phyloP scores from a whole-genome alignment of 2,113 vertebrate species.

The Caracal caracal region DNA sequence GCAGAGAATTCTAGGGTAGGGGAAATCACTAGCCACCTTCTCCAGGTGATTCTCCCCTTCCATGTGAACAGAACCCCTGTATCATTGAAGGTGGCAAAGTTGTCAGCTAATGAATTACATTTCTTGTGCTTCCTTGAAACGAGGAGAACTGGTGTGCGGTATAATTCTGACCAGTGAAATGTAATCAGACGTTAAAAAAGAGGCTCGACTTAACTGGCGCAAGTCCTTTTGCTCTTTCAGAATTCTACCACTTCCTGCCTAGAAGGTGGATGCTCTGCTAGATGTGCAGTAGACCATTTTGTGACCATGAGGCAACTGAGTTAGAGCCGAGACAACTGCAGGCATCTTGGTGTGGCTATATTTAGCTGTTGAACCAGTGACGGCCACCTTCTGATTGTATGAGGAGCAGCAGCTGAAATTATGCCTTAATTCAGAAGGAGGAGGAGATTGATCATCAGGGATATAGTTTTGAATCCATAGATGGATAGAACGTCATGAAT shows the following conservation, averaged over 20 bases:
- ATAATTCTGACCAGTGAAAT: neutral
- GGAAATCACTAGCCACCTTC: neutral
- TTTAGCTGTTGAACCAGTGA: neutral
- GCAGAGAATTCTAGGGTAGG: neutral
- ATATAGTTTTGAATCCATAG: neutral
- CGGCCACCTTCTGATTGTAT: neutral
- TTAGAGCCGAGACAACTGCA: neutral
- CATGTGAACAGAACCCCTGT: neutral
- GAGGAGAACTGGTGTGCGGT: too few species aligned
- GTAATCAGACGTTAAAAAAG: neutral
- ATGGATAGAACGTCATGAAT: neutral
- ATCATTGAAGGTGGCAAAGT: neutral
- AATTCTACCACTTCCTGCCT: neutral
- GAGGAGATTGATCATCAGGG: neutral
- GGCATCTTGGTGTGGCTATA: neutral
- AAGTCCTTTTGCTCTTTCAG: neutral
- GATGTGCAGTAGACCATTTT: neutral
- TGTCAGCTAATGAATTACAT: neutral
- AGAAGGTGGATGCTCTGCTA: neutral
- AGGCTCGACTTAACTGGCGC: neutral
- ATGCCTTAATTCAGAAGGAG: neutral
- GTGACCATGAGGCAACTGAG: neutral
- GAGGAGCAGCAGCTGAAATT: neutral
- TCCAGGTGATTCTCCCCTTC: neutral
- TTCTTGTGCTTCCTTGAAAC: neutral